A percentile compares a stretch with the other conserved stretches of the same genome.
phyloP scores from a whole-genome alignment of 2,888 invertebrate species.

The Subacronicta megacephala region DNA sequence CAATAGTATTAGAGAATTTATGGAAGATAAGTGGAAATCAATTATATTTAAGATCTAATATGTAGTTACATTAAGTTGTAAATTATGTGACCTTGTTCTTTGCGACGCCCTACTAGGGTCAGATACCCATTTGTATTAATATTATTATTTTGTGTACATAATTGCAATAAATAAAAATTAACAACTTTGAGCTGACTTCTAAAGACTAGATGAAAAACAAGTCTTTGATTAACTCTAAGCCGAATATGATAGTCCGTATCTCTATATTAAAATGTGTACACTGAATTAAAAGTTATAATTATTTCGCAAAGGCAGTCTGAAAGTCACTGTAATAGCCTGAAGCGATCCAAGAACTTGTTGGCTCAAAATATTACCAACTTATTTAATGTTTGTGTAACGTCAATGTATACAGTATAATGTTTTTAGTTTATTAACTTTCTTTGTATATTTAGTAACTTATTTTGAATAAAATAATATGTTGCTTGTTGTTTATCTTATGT shows the following conservation, averaged over 20 bases:
- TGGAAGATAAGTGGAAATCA: no score
- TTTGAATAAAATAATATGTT: neutral
- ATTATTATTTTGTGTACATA: no score
- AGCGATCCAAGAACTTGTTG: conserved; percentile 27
- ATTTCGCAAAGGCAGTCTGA: conserved; percentile 17
- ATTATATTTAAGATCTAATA: no score
- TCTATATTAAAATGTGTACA: conserved; percentile 26
- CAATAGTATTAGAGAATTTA: no score
- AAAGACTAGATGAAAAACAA: neutral
- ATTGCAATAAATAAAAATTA: neutral
- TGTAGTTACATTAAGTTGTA: no score
- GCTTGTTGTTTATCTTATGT: no score
- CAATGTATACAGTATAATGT: conserved; percentile 36
- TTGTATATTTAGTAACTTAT: conserved; percentile 6
- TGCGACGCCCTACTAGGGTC: no score
- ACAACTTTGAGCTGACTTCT: neutral
- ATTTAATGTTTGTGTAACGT: conserved; percentile 5
- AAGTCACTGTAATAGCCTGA: conserved; percentile 14
- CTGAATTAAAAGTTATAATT: conserved; percentile 45
- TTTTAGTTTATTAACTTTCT: conserved; percentile 3
- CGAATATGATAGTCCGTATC: conserved; percentile 6
- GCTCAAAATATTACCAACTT: conserved; percentile 21
- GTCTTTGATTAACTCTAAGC: conserved; percentile 2
- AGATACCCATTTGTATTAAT: no score
- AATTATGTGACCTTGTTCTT: no score